Evolutionary conservation across 2,113 vertebrate genomes (phyloP).

Genomic region (Emydura subglobosa): DNA sequence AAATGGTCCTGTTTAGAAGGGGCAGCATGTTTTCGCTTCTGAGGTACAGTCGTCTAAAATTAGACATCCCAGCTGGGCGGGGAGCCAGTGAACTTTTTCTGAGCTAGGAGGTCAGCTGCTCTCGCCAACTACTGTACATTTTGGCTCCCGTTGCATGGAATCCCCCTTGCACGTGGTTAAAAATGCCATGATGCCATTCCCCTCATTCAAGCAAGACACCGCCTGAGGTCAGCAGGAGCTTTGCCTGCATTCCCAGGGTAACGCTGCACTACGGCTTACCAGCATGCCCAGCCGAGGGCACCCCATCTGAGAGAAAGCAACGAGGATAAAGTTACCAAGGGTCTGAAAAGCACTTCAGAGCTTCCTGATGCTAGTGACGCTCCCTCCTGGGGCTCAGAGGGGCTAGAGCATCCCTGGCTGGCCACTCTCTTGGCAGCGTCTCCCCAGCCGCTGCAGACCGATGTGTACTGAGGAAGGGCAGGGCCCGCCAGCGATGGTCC

Average conservation of each 20-base stretch:
- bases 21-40: background rate
- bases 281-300: background rate
- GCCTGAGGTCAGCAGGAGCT: background rate
- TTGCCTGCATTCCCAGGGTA: background rate
- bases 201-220: background rate
- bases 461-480: background rate
- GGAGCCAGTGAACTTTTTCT: background rate
- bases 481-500: background rate
- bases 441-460: background rate
- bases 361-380: background rate
- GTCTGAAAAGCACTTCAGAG: background rate
- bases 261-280: background rate
- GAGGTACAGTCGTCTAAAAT: conserved; percentile 37
- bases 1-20: background rate
- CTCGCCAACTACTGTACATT: background rate
- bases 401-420: background rate
- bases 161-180: conserved; percentile 31
- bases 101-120: conserved; percentile 14
- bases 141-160: conserved; percentile 45
- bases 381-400: background rate
- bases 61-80: background rate
- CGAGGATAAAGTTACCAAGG: background rate
- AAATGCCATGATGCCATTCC: background rate
- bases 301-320: background rate
- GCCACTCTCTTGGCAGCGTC: background rate